phyloP scores from a whole-genome alignment of 2,797 vertebrate genomes.

The Hippoglossus hippoglossus region DNA sequence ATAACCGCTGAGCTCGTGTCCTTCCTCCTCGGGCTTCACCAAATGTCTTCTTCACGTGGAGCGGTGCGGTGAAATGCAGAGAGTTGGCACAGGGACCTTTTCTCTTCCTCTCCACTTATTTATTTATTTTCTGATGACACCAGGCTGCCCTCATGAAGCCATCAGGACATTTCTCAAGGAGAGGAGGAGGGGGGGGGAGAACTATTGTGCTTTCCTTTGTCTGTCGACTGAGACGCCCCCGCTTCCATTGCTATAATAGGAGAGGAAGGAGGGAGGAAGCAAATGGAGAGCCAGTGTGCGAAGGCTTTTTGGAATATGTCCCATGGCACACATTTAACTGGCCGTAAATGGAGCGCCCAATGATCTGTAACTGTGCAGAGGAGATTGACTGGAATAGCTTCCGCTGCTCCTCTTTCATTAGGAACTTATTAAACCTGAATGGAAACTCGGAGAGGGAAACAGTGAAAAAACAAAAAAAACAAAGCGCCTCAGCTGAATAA shows the following conservation, averaged over 20 bases:
- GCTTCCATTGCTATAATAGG: constrained; percentile 51
- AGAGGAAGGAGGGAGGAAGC: constrained; percentile 30
- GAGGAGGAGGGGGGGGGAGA: background rate
- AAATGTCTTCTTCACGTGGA: constrained; percentile 19
- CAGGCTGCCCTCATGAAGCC: constrained; percentile 21
- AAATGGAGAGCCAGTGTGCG: constrained; percentile 57
- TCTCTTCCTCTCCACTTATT: constrained; percentile 26
- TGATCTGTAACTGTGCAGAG: constrained; percentile 69
- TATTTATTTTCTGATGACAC: constrained; percentile 51
- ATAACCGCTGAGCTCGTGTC: background rate
- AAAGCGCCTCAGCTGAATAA: constrained; percentile 48
- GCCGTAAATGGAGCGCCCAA: constrained; percentile 64
- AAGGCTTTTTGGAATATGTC: constrained; percentile 58
- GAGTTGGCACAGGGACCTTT: background rate
- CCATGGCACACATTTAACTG: constrained; percentile 65
- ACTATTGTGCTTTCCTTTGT: constrained; percentile 35
- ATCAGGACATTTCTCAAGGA: constrained; percentile 29
- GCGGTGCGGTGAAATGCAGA: constrained; percentile 48
- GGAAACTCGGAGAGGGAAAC: constrained; percentile 58
- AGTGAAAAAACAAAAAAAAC: constrained; percentile 22
- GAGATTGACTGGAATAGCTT: constrained; percentile 63
- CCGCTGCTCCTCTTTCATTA: constrained; percentile 65
- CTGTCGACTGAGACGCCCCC: constrained; percentile 27
- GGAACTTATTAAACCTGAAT: constrained; percentile 70
- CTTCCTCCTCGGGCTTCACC: constrained; percentile 7